Evolutionary conservation across 1,140 invertebrate species (phyloP), one percentile per base, ranked within the genome.

Genomic region (Temnothorax curvispinosus): DNA sequence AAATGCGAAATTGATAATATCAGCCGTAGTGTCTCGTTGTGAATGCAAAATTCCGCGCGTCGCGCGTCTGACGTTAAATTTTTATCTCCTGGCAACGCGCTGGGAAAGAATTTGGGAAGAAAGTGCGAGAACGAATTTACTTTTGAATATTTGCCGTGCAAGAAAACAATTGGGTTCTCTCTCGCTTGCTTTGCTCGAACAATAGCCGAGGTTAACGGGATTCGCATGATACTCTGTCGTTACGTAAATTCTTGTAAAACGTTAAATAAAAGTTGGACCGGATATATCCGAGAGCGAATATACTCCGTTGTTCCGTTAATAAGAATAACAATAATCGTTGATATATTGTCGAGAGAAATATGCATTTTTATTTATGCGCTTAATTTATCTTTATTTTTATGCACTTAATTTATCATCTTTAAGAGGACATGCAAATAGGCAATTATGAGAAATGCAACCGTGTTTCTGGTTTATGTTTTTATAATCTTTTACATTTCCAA

Each of bases 231-330:
- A 56, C 15, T 32, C 44, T n/a, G 47, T 52, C 32, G 27, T 65
- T 78, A 67, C n/a, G 44, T 18, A 6, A 77, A 44, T 44, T 77
- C 38, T 77, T 44, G 41, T 4, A n/a, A 64, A 62, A 75, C n/a
- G 2, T 38, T 56, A 27, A 27, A 27, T 27, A 21, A 50, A 50
- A 32, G 27, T 18, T 21, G 7, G 13, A 8, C 21, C 11, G 67
- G 44, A 27, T 56, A 41, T 21, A 38, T 18, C 6, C 13, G 4
- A 18, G 13, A 56, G 56, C n/a, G n/a, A 77, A 44, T 62, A 47
- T n/a, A n/a, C 64, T 27, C 5, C 27, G 18, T 41, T 58, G n/a
- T 27, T 38, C 18, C 15, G 13, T 21, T 76, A 76, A 60, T 18
- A 54, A 60, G 11, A 1, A 44, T 44, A 15, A 62, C n/a, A 21